Evolutionary conservation across 2,888 invertebrate genomes (phyloP).

Genomic region (Dione juno): DNA sequence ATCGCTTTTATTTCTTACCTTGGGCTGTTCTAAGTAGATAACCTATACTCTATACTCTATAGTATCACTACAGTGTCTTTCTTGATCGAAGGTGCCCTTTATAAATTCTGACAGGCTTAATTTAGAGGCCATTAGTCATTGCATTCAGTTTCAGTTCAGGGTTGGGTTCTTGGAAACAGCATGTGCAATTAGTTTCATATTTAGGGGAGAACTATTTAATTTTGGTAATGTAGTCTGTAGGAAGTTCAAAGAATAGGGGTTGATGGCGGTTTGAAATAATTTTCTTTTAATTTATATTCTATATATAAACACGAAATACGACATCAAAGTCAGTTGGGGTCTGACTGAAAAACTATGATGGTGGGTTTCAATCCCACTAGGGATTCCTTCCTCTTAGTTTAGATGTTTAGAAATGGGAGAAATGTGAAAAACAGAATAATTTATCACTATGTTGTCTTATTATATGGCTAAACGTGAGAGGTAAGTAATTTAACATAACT

Average conservation of each 20-base stretch:
- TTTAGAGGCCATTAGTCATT: conserved; percentile 51
- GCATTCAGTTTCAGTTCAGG: conserved; percentile 43
- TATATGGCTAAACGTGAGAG: no score
- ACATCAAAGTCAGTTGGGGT: background rate
- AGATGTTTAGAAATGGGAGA: no score
- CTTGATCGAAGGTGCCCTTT: conserved; percentile 21
- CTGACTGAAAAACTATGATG: background rate
- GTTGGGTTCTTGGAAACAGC: conserved; percentile 42
- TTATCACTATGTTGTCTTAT: no score
- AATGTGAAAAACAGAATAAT: no score
- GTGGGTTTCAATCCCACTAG: no score
- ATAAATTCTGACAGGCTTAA: conserved; percentile 41
- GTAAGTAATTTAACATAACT: no score
- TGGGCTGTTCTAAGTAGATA: background rate
- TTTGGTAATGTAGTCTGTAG: conserved; percentile 16
- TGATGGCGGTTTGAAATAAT: background rate
- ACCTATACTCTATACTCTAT: background rate
- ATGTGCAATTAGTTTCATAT: conserved; percentile 43
- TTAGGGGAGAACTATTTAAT: conserved; percentile 33
- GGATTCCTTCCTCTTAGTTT: no score
- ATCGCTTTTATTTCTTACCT: no score
- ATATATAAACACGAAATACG: background rate
- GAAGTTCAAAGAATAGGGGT: conserved; percentile 7
- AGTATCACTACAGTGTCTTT: conserved; percentile 5
- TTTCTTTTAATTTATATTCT: background rate